These are phyloP conservation scores for Meda fulgida DNA, from an alignment of 2,797 vertebrate species.

Conservation along the genomic window DNA sequence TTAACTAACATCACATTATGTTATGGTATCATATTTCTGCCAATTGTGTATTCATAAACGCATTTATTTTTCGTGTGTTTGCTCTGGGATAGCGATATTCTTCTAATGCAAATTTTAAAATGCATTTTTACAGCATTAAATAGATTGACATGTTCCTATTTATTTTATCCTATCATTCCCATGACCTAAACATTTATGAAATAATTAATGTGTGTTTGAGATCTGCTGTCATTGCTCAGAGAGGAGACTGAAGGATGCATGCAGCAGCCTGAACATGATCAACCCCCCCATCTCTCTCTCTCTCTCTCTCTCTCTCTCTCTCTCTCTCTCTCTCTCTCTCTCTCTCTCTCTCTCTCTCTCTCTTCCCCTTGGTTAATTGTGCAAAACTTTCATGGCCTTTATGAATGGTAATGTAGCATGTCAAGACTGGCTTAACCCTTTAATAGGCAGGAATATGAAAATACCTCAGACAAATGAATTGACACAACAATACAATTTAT, in stretches of 20 bases:
- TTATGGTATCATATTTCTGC: neutral
- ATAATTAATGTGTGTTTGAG: neutral
- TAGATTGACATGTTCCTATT: neutral
- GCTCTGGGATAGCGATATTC: neutral
- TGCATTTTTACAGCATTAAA: neutral
- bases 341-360: neutral
- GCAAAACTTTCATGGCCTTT: constrained; percentile 4
- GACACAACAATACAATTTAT: neutral
- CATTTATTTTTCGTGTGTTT: neutral
- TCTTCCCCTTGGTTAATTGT: neutral
- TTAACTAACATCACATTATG: neutral
- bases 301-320: neutral
- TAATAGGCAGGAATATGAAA: neutral
- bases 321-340: neutral
- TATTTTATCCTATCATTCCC: neutral
- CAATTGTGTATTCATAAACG: neutral
- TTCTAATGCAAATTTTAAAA: neutral
- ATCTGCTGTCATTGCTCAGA: neutral
- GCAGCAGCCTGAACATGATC: constrained; percentile 4
- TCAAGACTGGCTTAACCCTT: neutral
- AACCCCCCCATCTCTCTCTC: neutral
- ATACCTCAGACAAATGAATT: neutral
- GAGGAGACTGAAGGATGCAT: constrained; percentile 7
- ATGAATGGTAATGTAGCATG: neutral
- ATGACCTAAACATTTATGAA: neutral